Conservation (phyloP, 2,113 vertebrate species). For the Ctenomys sociabilis region DNA sequence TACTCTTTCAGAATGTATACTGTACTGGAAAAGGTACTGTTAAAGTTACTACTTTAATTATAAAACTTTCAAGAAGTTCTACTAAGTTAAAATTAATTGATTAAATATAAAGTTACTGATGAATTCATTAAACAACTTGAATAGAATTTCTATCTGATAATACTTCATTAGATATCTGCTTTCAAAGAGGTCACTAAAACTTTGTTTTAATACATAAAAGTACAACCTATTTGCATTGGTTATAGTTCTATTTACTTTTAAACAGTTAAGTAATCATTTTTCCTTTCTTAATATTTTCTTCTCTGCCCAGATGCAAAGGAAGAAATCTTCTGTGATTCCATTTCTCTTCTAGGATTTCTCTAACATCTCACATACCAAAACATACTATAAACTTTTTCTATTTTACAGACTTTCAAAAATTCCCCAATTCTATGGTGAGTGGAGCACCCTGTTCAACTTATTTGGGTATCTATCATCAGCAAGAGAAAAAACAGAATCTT, state of each 20-base stretch:
- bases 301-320: slow-evolving; percentile 43
- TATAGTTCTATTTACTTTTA: slow-evolving; percentile 56
- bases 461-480: slow-evolving; percentile 34
- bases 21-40: slow-evolving; percentile 41
- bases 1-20: slow-evolving; percentile 31
- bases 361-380: slow-evolving; percentile 69
- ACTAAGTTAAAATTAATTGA: slow-evolving; percentile 56
- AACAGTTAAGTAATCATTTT: slow-evolving; percentile 51
- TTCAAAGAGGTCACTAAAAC: slow-evolving; percentile 49
- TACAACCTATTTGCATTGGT: slow-evolving; percentile 23
- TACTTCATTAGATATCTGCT: slow-evolving; percentile 34
- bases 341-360: slow-evolving; percentile 27
- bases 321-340: slow-evolving; percentile 32
- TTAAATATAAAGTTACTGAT: slow-evolving; percentile 51
- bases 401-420: slow-evolving; percentile 61
- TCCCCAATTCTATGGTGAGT: background rate
- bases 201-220: background rate
- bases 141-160: slow-evolving; percentile 31
- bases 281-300: slow-evolving; percentile 45
- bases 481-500: slow-evolving; percentile 52
- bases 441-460: slow-evolving; percentile 37
- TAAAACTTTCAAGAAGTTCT: slow-evolving; percentile 59
- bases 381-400: slow-evolving; percentile 44
- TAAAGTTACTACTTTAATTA: slow-evolving; percentile 53
- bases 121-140: slow-evolving; percentile 51